Conservation (phyloP, 2,797 vertebrate species). For the Pseudochaenichthys georgianus region DNA sequence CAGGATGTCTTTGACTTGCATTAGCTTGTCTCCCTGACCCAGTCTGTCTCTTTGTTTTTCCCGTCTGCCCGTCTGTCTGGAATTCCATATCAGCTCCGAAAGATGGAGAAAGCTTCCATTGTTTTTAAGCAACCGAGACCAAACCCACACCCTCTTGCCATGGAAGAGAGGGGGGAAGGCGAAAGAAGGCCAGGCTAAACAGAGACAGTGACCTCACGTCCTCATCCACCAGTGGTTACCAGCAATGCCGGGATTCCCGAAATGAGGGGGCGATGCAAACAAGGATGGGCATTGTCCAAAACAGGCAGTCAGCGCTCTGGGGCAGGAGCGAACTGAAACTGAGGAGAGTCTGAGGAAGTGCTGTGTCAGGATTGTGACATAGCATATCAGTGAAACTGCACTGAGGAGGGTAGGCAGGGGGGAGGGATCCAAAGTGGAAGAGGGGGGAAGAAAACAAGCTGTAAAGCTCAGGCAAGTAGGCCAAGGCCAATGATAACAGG, state of each 20-base stretch:
- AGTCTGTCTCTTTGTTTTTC: constrained; percentile 33
- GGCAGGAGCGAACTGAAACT: constrained; percentile 69
- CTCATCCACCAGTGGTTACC: constrained; percentile 80
- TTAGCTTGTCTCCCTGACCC: constrained; percentile 52
- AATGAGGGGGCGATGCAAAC: constrained; percentile 78
- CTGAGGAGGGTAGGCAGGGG: constrained; percentile 52
- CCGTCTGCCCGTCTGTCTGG: constrained; percentile 48
- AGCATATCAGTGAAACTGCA: constrained; percentile 73
- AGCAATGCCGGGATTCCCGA: constrained; percentile 85
- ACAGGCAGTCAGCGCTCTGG: constrained; percentile 61
- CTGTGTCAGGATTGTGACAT: constrained; percentile 82
- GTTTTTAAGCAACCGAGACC: constrained; percentile 56
- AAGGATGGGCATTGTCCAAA: constrained; percentile 85
- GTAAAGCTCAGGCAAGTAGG: constrained; percentile 55
- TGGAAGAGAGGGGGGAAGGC: background rate
- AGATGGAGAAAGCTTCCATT: constrained; percentile 77
- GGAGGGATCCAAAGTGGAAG: constrained; percentile 42
- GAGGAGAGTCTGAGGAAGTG: constrained; percentile 74
- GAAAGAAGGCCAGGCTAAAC: constrained; percentile 60
- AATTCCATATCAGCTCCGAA: constrained; percentile 37
- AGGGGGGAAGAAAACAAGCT: constrained; percentile 6
- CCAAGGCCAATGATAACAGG: constrained; percentile 50
- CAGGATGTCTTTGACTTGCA: constrained; percentile 57
- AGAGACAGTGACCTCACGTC: constrained; percentile 81
- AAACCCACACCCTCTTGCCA: constrained; percentile 26